Evolutionary conservation across 2,113 vertebrate genomes (phyloP).

Genomic region (Ariopsis seemanni): DNA sequence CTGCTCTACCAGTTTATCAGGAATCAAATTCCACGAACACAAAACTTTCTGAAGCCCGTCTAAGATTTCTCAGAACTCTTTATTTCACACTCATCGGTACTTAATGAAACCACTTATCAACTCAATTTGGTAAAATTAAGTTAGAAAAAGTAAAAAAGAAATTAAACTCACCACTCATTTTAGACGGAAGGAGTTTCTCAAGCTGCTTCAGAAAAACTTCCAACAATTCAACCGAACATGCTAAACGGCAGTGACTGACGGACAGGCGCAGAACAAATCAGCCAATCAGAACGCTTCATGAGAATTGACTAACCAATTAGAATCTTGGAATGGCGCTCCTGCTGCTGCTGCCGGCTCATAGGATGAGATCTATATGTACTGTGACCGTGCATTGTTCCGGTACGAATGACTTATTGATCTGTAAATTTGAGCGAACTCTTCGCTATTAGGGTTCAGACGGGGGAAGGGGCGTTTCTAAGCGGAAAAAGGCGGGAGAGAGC

Average conservation of each 20-base stretch:
- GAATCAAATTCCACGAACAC: background rate
- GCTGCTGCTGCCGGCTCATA: background rate
- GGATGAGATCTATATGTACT: background rate
- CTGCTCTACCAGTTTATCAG: constrained; percentile 1
- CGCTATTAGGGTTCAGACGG: background rate
- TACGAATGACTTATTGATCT: background rate
- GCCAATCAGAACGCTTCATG: background rate
- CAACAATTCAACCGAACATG: constrained; percentile 72
- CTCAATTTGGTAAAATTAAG: background rate
- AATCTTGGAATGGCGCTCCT: background rate
- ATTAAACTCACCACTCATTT: constrained; percentile 77
- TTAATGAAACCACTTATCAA: background rate
- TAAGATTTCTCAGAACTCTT: background rate
- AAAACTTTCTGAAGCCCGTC: background rate
- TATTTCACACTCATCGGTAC: background rate
- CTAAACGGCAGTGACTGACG: constrained; percentile 61
- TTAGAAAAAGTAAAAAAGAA: background rate
- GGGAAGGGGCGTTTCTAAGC: background rate
- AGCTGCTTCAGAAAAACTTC: constrained; percentile 71
- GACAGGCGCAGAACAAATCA: constrained; percentile 43
- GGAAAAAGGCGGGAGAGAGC: constrained; percentile 16
- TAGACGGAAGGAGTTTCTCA: constrained; percentile 77
- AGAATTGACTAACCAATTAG: constrained; percentile 33
- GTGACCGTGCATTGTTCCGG: background rate
- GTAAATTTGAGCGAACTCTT: background rate